These are phyloP conservation scores for Horisme vitalbata DNA, from an alignment of 2,888 invertebrate species.

Conservation along the genomic window DNA sequence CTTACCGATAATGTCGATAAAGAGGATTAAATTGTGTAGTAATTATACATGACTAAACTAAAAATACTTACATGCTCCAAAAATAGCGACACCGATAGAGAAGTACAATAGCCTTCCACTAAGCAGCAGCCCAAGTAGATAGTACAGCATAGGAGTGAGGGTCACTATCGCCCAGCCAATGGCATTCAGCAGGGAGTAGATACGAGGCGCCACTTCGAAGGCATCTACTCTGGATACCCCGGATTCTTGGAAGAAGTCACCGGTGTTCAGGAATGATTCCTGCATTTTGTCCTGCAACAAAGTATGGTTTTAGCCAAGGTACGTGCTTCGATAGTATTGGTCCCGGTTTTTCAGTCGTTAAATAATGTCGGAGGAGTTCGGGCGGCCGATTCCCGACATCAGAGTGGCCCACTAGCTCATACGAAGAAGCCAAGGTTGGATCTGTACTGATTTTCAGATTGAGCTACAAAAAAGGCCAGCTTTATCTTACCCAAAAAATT, in stretches of 20 bases:
- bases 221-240: constrained; percentile 85
- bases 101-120: constrained; percentile 89
- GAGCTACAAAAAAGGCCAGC: too few species aligned
- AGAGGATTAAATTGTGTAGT: too few species aligned
- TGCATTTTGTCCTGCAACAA: constrained; percentile 86
- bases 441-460: too few species aligned
- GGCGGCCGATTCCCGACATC: too few species aligned
- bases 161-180: constrained; percentile 87
- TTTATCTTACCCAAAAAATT: too few species aligned
- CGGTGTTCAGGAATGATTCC: constrained; percentile 88
- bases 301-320: background rate
- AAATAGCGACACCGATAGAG: constrained; percentile 86
- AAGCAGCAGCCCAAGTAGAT: constrained; percentile 85
- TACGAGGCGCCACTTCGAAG: constrained; percentile 82
- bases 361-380: too few species aligned
- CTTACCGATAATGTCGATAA: too few species aligned
- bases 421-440: too few species aligned
- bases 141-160: constrained; percentile 88
- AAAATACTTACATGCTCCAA: constrained; percentile 88
- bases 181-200: constrained; percentile 88
- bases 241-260: constrained; percentile 90
- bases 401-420: too few species aligned
- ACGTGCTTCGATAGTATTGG: too few species aligned
- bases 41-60: too few species aligned
- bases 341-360: too few species aligned